A percentile compares a stretch with the other conserved stretches of the same genome.
These are phyloP conservation scores for Ptychobarbus kaznakovi DNA, from an alignment of 2,797 vertebrate genomes.

Conservation along the genomic window DNA sequence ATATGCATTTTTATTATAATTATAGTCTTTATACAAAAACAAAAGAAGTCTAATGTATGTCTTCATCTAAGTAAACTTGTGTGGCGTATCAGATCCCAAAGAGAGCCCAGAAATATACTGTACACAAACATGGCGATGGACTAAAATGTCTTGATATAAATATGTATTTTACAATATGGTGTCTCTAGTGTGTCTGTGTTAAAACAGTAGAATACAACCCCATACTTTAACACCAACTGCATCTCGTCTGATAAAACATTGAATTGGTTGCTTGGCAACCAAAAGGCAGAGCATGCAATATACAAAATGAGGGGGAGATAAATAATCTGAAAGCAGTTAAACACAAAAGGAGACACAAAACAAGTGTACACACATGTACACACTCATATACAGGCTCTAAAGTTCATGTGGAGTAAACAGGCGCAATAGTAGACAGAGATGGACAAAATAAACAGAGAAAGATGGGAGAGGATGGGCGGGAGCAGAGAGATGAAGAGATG, in stretches of 20 bases:
- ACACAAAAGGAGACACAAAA: slow-evolving; percentile 35
- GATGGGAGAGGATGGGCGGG: background rate
- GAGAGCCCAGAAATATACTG: background rate
- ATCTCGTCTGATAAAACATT: slow-evolving; percentile 40
- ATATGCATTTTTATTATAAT: background rate
- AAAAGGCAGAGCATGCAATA: slow-evolving; percentile 46
- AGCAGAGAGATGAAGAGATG: slow-evolving; percentile 32
- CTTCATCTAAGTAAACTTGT: background rate
- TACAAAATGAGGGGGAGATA: slow-evolving; percentile 49
- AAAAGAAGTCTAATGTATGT: background rate
- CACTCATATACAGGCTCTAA: slow-evolving; percentile 25
- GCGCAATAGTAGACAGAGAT: slow-evolving; percentile 30
- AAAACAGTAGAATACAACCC: slow-evolving; percentile 42
- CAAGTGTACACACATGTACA: slow-evolving; percentile 5
- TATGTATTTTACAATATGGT: slow-evolving; percentile 14
- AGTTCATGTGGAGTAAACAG: slow-evolving; percentile 32
- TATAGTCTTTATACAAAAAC: background rate
- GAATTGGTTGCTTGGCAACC: slow-evolving; percentile 49
- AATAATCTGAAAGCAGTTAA: slow-evolving; percentile 43
- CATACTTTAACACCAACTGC: slow-evolving; percentile 44
- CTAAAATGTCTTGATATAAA: background rate
- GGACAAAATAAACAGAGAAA: slow-evolving; percentile 24
- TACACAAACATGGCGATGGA: background rate
- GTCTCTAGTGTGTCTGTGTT: slow-evolving; percentile 21
- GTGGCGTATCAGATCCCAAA: background rate